Evolutionary conservation across 2,113 vertebrate species (phyloP), one percentile per base, ranked within the genome.

Genomic region (Vidua chalybeata): DNA sequence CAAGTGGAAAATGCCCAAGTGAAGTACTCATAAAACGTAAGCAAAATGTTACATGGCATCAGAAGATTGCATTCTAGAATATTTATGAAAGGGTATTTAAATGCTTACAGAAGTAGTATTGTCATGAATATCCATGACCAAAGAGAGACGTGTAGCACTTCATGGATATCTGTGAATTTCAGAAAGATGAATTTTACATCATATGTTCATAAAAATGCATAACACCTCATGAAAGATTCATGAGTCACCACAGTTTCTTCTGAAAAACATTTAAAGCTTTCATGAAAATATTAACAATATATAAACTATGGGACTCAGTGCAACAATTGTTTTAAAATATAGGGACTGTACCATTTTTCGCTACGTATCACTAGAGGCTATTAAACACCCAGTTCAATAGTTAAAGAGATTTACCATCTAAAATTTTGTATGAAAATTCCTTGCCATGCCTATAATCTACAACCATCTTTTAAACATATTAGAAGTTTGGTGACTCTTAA

Each of bases 251-350:
- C 55, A 86, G 59, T 86, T 93, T 95, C 67, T 93, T 93, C 82
- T 77, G 87, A 88, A 91, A 95, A 96, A 77, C 71, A 85, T 73
- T 90, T 93, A 96, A 96, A 94, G 89, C 82, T 95, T 96, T 95
- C 91, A 94, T 90, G 94, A 93, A 96, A 96, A 96, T 90, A 94
- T 96, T 96, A 96, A 96, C 81, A 96, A 91, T 89, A 95, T 79
- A 96, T 88, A 95, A 96, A 96, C 89, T 88, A 91, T 33, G 79
- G 72, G 71, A 83, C 78, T 62, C 61, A 24, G 48, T 52, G 46
- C 75, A 90, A 91, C 67, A 87, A 91, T 92, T 85, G 84, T 88
- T 96, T 90, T 90, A 90, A 96, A 96, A 96, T 95, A 93, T 48
- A 91, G 75, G 90, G 39, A 88, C 64, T 76, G 37, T 39, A 93